phyloP scores from a whole-genome alignment of 2,888 invertebrate species.

The Tachystola acroxantha region DNA sequence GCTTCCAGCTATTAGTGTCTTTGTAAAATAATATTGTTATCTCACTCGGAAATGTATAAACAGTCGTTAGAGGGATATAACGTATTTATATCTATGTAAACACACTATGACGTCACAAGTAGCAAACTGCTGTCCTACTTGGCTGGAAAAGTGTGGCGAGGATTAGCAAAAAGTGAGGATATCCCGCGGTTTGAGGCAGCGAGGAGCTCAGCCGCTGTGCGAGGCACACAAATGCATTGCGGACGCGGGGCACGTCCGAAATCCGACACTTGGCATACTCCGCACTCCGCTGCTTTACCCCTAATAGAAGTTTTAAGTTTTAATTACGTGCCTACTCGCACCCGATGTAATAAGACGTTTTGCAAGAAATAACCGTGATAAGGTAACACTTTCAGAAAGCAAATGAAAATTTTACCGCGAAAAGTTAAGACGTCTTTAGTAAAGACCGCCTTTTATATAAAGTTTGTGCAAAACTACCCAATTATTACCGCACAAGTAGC shows the following conservation, averaged over 20 bases:
- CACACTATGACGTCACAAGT: constrained; percentile 2
- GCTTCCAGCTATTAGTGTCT: no score
- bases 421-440: neutral
- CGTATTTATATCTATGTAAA: no score
- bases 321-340: constrained; percentile 61
- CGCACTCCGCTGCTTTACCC: constrained; percentile 38
- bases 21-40: no score
- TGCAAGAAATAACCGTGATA: constrained; percentile 1
- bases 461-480: constrained; percentile 4
- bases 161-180: constrained; percentile 34
- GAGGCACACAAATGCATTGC: constrained; percentile 40
- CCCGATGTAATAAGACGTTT: constrained; percentile 20
- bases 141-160: constrained; percentile 26
- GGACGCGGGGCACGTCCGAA: constrained; percentile 60
- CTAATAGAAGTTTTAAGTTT: constrained; percentile 69
- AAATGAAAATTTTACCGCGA: no score
- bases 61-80: no score
- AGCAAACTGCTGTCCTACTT: constrained; percentile 15
- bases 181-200: constrained; percentile 20
- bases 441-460: neutral
- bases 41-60: no score
- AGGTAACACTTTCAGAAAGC: constrained; percentile 1
- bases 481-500: neutral
- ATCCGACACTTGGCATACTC: constrained; percentile 70
- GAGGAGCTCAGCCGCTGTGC: constrained; percentile 6